Base-by-base conservation (phyloP, 2,797 vertebrate species). In the Sebastes nivosus region DNA sequence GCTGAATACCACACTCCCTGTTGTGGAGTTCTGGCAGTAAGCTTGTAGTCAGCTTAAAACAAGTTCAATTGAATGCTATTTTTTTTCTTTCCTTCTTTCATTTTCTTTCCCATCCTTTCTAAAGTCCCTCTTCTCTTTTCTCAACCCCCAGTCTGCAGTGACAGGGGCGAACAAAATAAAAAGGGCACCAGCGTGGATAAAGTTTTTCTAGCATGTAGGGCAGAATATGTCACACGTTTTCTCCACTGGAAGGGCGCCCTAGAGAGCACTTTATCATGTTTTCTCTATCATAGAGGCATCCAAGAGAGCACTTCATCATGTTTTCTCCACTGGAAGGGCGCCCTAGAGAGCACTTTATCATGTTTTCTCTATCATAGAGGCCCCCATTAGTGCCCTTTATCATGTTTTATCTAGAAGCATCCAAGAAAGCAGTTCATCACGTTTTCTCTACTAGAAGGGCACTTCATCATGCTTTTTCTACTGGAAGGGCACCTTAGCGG, bases 11-110 rank as follows among this genome's bases (percentile, higher is more conserved):
- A 91, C 92, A 25, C 90, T 92, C 55, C 89, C 93, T 22, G 92
- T 93, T 74, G 80, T 89, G 72, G 93, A 94, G 85, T 95, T 93
- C 25, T 94, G 92, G 93, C 76, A 92, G 93, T 94, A 93, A 94
- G 92, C 67, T 52, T 54, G 6, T 9, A 9, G 27, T 75, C 55
- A 68, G 8, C 52, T 73, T 13, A 69, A 27, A 27, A 77, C 30
- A 75, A 54, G n/a, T 54, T 69, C 1, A 64, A 25, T 2, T 42
- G 2, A 55, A 50, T 59, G 3, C 24, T 13, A 3, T 1, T 50
- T 46, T 24, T 54, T 29, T 14, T 64, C 58, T 71, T 55, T 50
- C 38, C n/a, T 34, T 64, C 13, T 8, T n/a, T 52, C 4, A 8
- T 20, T 52, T 52, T 52, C 20, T 2, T 13, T n/a, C 8, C 11